Conservation (phyloP, 2,888 invertebrate genomes). For the Mythimna impura region DNA sequence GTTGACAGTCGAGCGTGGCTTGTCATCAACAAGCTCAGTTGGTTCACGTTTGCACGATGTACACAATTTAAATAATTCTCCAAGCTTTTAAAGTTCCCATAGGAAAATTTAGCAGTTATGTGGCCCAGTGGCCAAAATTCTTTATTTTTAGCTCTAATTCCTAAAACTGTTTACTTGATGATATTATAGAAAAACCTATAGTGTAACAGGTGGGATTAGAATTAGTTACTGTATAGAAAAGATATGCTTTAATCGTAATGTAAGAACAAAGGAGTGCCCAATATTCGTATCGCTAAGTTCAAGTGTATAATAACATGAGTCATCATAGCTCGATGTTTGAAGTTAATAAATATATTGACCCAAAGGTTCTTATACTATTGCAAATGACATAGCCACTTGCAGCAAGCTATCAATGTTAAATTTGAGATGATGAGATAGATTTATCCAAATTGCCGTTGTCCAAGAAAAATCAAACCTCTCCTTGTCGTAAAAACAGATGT, state of each 20-base stretch:
- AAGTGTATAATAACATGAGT: slow-evolving; percentile 10
- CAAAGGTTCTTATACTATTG: slow-evolving; percentile 8
- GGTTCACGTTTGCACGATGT: background rate
- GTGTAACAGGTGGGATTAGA: background rate
- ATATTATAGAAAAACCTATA: background rate
- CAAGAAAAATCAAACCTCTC: background rate
- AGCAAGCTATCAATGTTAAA: slow-evolving; percentile 22
- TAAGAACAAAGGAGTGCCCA: slow-evolving; percentile 1
- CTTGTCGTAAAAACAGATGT: background rate
- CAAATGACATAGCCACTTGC: slow-evolving; percentile 14
- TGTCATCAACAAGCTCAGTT: background rate
- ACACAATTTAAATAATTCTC: background rate
- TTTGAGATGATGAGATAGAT: background rate
- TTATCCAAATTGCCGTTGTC: background rate
- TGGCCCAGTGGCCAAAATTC: background rate
- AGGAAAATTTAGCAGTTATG: background rate
- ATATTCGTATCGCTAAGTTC: slow-evolving; percentile 14
- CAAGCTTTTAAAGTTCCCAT: background rate
- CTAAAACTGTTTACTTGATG: background rate
- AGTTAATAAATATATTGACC: slow-evolving; percentile 2
- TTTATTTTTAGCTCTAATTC: background rate
- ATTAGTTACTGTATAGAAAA: background rate
- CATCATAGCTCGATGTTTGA: slow-evolving; percentile 6
- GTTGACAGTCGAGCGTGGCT: background rate
- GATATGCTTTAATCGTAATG: background rate